Conservation (phyloP, 2,888 invertebrate genomes). For the Entomobrya proxima region DNA sequence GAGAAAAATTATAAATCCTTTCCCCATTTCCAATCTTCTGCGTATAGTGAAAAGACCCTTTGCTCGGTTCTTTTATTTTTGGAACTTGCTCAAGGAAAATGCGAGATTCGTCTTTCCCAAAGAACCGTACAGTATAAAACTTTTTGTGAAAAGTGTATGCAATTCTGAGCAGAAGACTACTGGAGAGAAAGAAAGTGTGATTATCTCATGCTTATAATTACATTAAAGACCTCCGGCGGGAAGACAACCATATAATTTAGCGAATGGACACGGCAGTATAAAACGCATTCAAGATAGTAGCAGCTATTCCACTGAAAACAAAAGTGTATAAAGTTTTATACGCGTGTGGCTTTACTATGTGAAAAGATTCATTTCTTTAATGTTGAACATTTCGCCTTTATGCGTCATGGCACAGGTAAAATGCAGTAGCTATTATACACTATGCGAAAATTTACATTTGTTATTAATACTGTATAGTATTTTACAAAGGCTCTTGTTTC, state of each 20-base stretch:
- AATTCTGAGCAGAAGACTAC: slow-evolving; percentile 6
- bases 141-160: slow-evolving; percentile 30
- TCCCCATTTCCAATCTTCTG: not conserved
- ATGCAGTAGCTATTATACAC: not conserved
- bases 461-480: too few relatives aligned
- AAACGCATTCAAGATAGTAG: not conserved
- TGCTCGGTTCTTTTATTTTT: too few relatives aligned
- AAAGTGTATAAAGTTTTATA: not conserved
- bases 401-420: slow-evolving; percentile 17
- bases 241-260: not conserved
- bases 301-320: not conserved
- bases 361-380: too few relatives aligned
- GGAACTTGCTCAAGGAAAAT: not conserved
- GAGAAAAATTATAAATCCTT: slow-evolving; percentile 26
- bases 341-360: too few relatives aligned
- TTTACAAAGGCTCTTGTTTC: too few relatives aligned
- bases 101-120: slow-evolving; percentile 28
- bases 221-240: slow-evolving; percentile 26
- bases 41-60: too few relatives aligned
- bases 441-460: too few relatives aligned
- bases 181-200: not conserved
- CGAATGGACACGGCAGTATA: not conserved
- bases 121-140: slow-evolving; percentile 17
- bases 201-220: slow-evolving; percentile 60
- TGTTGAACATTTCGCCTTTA: not conserved